Evolutionary conservation across 2,113 vertebrate species (phyloP).

Genomic region (Lipophrys pholis): DNA sequence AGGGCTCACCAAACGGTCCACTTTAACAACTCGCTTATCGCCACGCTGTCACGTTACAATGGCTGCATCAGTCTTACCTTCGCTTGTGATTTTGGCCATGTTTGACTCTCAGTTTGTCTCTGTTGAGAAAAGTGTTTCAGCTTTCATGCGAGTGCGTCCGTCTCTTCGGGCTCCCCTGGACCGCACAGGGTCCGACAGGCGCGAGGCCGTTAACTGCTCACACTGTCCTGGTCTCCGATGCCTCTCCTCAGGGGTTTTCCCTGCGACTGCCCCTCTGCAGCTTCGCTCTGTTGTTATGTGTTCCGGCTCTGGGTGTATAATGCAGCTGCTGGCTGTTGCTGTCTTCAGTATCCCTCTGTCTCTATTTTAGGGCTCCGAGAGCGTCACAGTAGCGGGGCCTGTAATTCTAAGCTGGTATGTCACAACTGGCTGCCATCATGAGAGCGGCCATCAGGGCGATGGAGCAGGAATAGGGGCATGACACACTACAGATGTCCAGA

Average conservation of each 20-base stretch:
- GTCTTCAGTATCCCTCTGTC: slow-evolving; percentile 68
- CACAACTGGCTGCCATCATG: slow-evolving; percentile 60
- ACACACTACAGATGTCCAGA: neutral
- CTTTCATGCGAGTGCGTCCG: slow-evolving; percentile 36
- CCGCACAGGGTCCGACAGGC: neutral
- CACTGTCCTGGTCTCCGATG: slow-evolving; percentile 17
- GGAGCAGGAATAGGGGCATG: neutral
- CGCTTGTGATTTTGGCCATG: slow-evolving; percentile 70
- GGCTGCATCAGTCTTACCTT: slow-evolving; percentile 78
- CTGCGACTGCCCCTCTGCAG: slow-evolving; percentile 26
- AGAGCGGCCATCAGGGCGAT: slow-evolving; percentile 4
- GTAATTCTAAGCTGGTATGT: slow-evolving; percentile 67
- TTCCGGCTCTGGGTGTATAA: slow-evolving; percentile 44
- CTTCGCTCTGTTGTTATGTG: slow-evolving; percentile 48
- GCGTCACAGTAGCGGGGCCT: slow-evolving; percentile 58
- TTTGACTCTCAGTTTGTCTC: slow-evolving; percentile 48
- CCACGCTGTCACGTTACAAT: neutral
- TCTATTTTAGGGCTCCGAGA: slow-evolving; percentile 80
- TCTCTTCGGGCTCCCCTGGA: slow-evolving; percentile 19
- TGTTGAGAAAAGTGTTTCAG: slow-evolving; percentile 48
- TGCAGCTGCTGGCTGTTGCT: slow-evolving; percentile 67
- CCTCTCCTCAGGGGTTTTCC: slow-evolving; percentile 11
- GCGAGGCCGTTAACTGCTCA: slow-evolving; percentile 5
- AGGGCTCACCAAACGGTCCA: neutral
- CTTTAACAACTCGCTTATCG: slow-evolving; percentile 5